Base-by-base conservation (phyloP, 2,113 vertebrate species). In the Psittacara wagleri region DNA sequence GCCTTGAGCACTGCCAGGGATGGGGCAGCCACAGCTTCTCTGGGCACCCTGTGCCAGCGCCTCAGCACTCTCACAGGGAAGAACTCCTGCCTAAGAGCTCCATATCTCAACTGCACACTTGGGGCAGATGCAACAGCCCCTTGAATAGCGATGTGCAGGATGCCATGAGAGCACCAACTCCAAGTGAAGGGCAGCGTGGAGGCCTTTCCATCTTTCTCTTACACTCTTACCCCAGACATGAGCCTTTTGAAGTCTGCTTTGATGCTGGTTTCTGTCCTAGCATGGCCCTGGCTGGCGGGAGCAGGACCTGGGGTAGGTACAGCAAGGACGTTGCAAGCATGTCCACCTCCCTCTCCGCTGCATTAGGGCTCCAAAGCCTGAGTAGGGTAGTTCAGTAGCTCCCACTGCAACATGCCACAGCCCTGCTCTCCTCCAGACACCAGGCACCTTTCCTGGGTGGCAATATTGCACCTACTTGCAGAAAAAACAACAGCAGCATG, bases 391-490 rank as follows among this genome's bases (percentile, higher is more conserved):
- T 41, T 85, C 48, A 10, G 44, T 31, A 86, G 13, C 17, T 54
- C 19, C 8, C 27, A 31, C 33, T 55, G 87, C 59, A 72, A 25
- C 4, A 2, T 11, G 11, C 37, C 33, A 44, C 2, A 7, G 25
- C 49, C 35, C 20, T 2, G 0, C 72, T 46, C 15, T 67, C 43
- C 59, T 86, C 43, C 59, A 77, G 52, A 73, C 24, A 35, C 46
- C 13, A 27, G 35, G 15, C 24, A 18, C 31, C 55, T 51, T 79
- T 31, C 75, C 23, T 8, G 41, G 27, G 33, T 35, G 37, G 35
- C 22, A 39, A n/a, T 57, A 66, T 33, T 10, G 5, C 37, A 29
- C 0, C 0, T 24, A 17, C 24, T 20, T 54, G 11, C 9, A 43
- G 18, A 46, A 43, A 7, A 29, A 13, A 25, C 31, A 48, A 10